phyloP scores from a whole-genome alignment of 2,113 vertebrate genomes.

The Chaetops frenatus region DNA sequence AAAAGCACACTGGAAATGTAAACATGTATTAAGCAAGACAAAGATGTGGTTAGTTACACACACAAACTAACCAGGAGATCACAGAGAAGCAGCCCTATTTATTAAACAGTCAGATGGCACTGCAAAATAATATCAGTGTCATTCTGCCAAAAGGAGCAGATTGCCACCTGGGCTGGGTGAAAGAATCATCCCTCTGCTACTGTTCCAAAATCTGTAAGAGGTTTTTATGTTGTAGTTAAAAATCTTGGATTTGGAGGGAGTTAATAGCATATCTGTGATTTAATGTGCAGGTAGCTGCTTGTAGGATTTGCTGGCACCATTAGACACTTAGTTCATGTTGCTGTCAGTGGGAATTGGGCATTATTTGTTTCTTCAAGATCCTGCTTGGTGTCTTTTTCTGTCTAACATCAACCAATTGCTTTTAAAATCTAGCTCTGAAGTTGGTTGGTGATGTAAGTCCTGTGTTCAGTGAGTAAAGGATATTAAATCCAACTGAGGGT shows the following conservation, averaged over 20 bases:
- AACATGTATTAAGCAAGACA: not conserved
- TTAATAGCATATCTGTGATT: not conserved
- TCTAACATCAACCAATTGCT: not conserved
- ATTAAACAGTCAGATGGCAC: not conserved
- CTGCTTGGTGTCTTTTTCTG: not conserved
- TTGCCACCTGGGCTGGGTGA: not conserved
- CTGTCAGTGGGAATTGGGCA: not conserved
- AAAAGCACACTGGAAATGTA: not conserved
- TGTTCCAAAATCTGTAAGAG: not conserved
- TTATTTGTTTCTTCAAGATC: not conserved
- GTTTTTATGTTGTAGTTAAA: not conserved
- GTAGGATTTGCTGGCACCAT: not conserved
- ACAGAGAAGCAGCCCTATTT: not conserved
- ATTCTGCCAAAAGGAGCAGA: not conserved
- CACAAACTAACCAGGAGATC: not conserved
- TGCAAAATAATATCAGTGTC: not conserved
- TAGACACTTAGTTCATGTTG: not conserved
- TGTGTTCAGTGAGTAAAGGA: not conserved
- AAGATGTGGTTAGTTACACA: not conserved
- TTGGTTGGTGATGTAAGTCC: not conserved
- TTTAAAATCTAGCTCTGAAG: not conserved
- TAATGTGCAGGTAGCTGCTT: not conserved
- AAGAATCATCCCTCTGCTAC: not conserved
- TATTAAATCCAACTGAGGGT: not conserved
- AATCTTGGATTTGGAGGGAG: not conserved